phyloP scores from a whole-genome alignment of 2,113 vertebrate genomes.

The Melozone crissalis region DNA sequence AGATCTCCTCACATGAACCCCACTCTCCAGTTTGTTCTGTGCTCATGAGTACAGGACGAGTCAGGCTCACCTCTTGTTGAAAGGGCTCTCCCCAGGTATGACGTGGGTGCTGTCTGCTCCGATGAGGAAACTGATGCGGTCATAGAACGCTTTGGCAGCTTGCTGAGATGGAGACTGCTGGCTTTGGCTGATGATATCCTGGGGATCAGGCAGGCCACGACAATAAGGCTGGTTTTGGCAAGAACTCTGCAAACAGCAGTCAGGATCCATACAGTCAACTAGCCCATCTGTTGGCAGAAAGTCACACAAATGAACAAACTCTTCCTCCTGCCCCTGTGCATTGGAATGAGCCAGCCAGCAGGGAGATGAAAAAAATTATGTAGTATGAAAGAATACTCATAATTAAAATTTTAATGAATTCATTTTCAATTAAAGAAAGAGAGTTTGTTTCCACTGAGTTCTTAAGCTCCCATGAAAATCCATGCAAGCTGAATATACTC shows the following conservation, averaged over 20 bases:
- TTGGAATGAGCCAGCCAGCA: background rate
- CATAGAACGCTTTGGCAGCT: constrained; percentile 93
- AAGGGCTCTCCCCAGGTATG: constrained; percentile 90
- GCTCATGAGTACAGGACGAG: background rate
- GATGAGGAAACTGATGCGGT: constrained; percentile 89
- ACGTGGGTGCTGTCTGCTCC: constrained; percentile 90
- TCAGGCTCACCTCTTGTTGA: constrained; percentile 90
- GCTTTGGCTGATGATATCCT: constrained; percentile 83
- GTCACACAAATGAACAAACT: constrained; percentile 55
- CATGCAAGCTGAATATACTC: background rate
- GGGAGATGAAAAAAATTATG: background rate
- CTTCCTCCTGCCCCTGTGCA: background rate
- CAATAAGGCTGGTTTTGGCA: constrained; percentile 95
- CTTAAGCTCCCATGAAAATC: constrained; percentile 14
- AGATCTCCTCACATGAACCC: background rate
- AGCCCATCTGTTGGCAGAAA: constrained; percentile 89
- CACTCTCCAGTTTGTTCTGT: background rate
- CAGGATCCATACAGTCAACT: constrained; percentile 96
- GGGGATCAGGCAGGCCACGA: constrained; percentile 90
- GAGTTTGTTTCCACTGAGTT: background rate
- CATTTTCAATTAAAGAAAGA: background rate
- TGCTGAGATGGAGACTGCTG: constrained; percentile 83
- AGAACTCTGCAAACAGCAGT: constrained; percentile 92
- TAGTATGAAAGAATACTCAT: background rate
- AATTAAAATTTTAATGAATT: constrained; percentile 29